Percentiles rank a stretch among this genome's conserved stretches.
Conservation (phyloP, 1,140 invertebrate genomes). For the Drosophila kikkawai region DNA sequence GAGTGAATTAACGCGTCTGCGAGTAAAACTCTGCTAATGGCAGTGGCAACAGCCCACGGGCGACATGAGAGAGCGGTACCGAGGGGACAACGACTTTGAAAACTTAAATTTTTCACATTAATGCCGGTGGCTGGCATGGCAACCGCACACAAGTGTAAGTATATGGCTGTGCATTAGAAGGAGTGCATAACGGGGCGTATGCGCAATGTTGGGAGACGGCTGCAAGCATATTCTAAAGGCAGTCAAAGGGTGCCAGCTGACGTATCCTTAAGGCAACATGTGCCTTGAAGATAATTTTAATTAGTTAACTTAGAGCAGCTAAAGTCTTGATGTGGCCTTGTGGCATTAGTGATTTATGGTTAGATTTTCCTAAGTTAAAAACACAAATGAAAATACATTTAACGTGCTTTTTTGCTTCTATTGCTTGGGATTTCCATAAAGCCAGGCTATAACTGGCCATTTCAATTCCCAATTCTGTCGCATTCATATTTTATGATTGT, state of each 20-base stretch:
- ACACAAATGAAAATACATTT: neutral
- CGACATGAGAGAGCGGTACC: neutral
- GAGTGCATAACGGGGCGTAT: conserved; percentile 34
- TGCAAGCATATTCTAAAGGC: neutral
- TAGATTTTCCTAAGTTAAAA: neutral
- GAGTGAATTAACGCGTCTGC: conserved; percentile 75
- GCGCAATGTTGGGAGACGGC: conserved; percentile 9
- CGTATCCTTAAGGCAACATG: neutral
- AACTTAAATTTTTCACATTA: conserved; percentile 67
- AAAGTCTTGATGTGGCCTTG: neutral
- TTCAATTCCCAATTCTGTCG: conserved; percentile 27
- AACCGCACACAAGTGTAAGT: conserved; percentile 11
- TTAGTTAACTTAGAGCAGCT: neutral
- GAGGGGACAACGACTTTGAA: conserved; percentile 50
- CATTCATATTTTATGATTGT: conserved; percentile 37
- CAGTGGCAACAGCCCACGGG: conserved; percentile 55
- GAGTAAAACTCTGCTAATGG: conserved; percentile 70
- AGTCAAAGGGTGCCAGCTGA: neutral
- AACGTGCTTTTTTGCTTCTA: too few relatives aligned
- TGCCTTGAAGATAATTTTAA: neutral
- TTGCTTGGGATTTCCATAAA: neutral
- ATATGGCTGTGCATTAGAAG: conserved; percentile 33
- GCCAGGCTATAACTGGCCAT: neutral
- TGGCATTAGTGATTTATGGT: neutral
- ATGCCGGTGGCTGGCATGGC: conserved; percentile 33